phyloP scores from a whole-genome alignment of 1,140 invertebrate genomes.

The Anastrepha ludens region DNA sequence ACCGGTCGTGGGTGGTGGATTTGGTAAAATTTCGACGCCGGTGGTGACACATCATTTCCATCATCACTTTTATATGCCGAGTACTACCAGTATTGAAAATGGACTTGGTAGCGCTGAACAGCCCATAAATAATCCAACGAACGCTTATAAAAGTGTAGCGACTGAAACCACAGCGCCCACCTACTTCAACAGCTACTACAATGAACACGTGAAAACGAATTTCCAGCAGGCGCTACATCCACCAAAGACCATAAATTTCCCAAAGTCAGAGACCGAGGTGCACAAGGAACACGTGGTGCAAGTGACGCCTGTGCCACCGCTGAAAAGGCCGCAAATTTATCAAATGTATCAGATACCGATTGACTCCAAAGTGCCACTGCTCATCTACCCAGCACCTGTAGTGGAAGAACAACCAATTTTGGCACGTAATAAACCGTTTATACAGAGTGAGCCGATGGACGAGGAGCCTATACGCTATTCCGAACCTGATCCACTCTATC shows the following conservation, averaged over 20 bases:
- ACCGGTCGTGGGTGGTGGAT: no score
- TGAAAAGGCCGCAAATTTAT: conserved; percentile 61
- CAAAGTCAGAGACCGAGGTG: conserved; percentile 38
- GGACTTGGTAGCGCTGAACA: conserved; percentile 15
- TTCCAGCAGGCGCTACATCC: neutral
- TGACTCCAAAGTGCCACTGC: conserved; percentile 62
- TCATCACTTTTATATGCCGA: conserved; percentile 74
- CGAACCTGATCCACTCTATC: conserved; percentile 73
- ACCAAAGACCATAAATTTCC: conserved; percentile 46
- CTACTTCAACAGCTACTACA: conserved; percentile 8
- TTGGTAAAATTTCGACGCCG: conserved; percentile 26
- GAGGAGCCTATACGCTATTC: conserved; percentile 69
- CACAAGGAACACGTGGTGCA: conserved; percentile 50
- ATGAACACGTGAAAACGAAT: neutral
- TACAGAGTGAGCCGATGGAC: conserved; percentile 68
- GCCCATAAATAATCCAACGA: conserved; percentile 49
- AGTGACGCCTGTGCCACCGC: conserved; percentile 55
- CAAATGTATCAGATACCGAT: conserved; percentile 43
- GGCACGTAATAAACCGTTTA: conserved; percentile 62
- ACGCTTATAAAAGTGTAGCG: conserved; percentile 30
- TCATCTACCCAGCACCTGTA: conserved; percentile 63
- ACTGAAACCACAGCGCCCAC: neutral
- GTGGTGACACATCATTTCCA: conserved; percentile 72
- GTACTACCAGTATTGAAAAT: neutral
- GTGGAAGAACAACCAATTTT: conserved; percentile 57